These are phyloP conservation scores for Thamnophis elegans DNA, from an alignment of 2,797 vertebrate genomes.

Conservation along the genomic window DNA sequence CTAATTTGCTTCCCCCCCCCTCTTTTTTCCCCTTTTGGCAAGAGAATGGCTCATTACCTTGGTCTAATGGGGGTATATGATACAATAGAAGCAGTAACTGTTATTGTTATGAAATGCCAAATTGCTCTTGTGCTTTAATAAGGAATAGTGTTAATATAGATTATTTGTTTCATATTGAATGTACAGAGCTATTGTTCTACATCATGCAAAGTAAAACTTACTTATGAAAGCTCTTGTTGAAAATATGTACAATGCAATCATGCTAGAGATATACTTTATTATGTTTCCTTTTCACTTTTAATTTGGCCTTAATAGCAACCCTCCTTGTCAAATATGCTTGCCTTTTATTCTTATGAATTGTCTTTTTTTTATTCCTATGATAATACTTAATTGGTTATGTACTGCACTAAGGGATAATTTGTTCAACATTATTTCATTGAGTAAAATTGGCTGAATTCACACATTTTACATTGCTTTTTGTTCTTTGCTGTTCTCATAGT, in stretches of 20 bases:
- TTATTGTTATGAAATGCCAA: not conserved
- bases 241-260: not conserved
- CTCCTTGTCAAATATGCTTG: not conserved
- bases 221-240: not conserved
- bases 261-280: not conserved
- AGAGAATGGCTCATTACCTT: constrained; percentile 1
- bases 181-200: accelerated
- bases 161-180: not conserved
- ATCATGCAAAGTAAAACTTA: not conserved
- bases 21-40: not conserved
- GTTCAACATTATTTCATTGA: not conserved
- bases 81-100: not conserved
- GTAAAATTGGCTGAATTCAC: not conserved
- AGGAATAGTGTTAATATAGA: not conserved
- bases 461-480: not conserved
- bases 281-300: not conserved
- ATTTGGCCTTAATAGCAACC: not conserved
- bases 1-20: not conserved
- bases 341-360: not conserved
- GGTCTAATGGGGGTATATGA: not conserved
- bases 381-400: not conserved
- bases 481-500: not conserved
- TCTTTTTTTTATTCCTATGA: not conserved
- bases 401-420: not conserved
- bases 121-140: not conserved